Evolutionary conservation across 2,113 vertebrate species (phyloP), one percentile per base, ranked within the genome.

Genomic region (Brachionichthys hirsutus): DNA sequence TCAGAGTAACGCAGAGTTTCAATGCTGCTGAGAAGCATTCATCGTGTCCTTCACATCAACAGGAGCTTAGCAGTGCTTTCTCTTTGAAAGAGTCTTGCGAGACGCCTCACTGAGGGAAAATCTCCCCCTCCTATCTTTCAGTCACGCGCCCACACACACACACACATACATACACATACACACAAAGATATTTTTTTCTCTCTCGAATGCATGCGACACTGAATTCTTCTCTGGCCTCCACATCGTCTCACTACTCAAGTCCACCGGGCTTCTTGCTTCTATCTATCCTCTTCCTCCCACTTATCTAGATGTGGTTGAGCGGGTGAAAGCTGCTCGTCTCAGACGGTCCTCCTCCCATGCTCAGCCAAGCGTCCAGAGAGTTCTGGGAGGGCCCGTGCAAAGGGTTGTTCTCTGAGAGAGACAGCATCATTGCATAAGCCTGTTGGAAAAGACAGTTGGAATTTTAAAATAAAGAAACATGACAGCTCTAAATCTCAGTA

Each of bases 381-480:
- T 91, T 95, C 93, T 96, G 97, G 88, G 97, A 93, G 82, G 96
- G 89, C 77, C 92, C 38, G 86, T 95, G 97, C 89, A 98, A 94
- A 88, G 95, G 90, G 83, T 94, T 81, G 68, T 96, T 98, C 92
- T 99, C 95, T 2, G 97, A 96, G 51, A 98, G 93, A 79, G 97
- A 98, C 89, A 99, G 92, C 97, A 99, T 99, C 97, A 99, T 98
- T 95, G 97, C 95, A 92, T 98, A 99, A 85, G 97, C 97, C 97
- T 99, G 91, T 6, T 5, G 68, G 51, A 76, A 40, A 70, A 55
- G 52, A 81, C n/a, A 66, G n/a, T 22, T 0, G 8, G 24, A 55
- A 42, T 72, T 54, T 81, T 24, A 76, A 38, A 4, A 30, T 56
- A 9, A 67, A 49, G 12, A 44, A 38, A 49, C 18, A 12, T 11